phyloP scores from a whole-genome alignment of 2,797 vertebrate genomes.

The Cossypha caffra region DNA sequence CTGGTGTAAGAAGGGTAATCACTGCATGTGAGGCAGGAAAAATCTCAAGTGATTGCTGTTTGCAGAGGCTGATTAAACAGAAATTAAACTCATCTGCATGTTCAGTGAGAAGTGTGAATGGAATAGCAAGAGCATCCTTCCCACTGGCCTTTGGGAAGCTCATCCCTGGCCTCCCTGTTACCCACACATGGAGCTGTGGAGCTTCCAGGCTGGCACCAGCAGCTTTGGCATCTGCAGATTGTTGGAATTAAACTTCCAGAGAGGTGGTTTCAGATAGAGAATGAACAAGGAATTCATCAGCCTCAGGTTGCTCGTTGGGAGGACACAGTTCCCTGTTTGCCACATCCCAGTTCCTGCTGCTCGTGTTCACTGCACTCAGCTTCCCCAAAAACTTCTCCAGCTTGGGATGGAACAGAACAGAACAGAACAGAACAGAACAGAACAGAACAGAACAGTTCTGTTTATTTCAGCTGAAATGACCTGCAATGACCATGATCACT shows the following conservation, averaged over 20 bases:
- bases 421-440: no score
- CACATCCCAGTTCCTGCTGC: neutral
- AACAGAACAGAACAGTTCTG: fast-evolving
- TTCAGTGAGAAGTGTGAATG: slow-evolving; percentile 7
- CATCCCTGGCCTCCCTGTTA: neutral
- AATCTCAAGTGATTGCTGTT: slow-evolving; percentile 70
- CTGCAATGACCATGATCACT: neutral
- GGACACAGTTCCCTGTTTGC: neutral
- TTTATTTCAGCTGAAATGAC: neutral
- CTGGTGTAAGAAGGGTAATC: slow-evolving; percentile 27
- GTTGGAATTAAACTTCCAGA: neutral
- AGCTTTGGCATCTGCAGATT: neutral
- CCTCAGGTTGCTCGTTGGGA: fast-evolving
- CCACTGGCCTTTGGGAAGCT: neutral
- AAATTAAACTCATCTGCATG: slow-evolving; percentile 66
- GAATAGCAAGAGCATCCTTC: slow-evolving; percentile 39
- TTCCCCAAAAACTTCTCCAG: neutral
- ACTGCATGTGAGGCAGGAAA: slow-evolving; percentile 33
- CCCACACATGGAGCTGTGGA: neutral
- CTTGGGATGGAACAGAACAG: no score
- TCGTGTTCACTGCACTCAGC: fast-evolving
- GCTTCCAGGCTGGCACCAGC: neutral
- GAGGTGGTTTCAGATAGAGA: neutral
- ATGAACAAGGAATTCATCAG: neutral
- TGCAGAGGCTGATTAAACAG: slow-evolving; percentile 69